Evolutionary conservation across 2,888 invertebrate species (phyloP), one percentile per base, ranked within the genome.

Genomic region (Drosophila nigritarsus): DNA sequence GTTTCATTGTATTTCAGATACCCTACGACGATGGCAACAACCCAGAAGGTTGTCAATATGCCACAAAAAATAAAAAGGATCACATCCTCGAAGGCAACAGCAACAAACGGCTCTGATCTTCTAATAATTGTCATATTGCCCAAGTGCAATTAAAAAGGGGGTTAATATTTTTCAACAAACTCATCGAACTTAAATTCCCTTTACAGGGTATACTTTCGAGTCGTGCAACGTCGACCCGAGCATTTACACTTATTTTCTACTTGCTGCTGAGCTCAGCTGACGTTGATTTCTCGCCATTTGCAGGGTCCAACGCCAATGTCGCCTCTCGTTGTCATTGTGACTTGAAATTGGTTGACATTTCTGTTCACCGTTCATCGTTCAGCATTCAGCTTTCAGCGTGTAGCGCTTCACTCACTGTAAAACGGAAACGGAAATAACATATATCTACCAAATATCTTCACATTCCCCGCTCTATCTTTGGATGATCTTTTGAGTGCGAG

Each of bases 281-380:
- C 86, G 84, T 87, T 85, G 88, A 85, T 85, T 85, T 85, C 88
- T 81, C 77, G 88, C 83, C 88, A 87, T 83, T 87, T 74, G 72
- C 84, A 75, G 75, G 50, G 83, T 79, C 85, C 85, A 85, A 71
- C 76, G 65, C 78, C 82, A 76, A 81, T 79, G 87, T 82, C 73
- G 80, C 75, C 72, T 74, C 73, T 66, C 69, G 75, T 67, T 80
- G 87, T 80, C 87, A 87, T 78, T 83, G 75, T 78, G 70, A 75
- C 63, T 82, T 80, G 63, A 87, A 78, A 80, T 84, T 78, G 78
- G 82, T 83, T 86, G 83, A 75, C 69, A 67, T 60, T 73, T 49
- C 67, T 61, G 55, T 50, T 63, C 63, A 53, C 54, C 64, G 73
- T 55, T 32, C 40, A 30, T 6, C 13, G 38, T 40, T 54, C 27